Evolutionary conservation across 2,797 vertebrate genomes (phyloP).

Genomic region (Melanotaenia pygmaea): DNA sequence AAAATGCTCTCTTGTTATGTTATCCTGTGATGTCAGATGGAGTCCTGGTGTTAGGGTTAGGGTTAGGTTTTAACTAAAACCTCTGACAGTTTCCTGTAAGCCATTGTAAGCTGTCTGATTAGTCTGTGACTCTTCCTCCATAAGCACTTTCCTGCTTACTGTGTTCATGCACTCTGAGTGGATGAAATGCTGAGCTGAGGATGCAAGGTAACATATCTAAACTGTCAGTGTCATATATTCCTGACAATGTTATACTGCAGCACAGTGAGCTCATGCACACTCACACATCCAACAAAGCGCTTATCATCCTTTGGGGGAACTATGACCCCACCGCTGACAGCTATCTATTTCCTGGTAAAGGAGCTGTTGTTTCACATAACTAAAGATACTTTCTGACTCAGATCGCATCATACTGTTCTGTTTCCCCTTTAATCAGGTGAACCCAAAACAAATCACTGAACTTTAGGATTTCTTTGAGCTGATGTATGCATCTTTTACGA

Average conservation of each 20-base stretch:
- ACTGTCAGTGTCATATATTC: slow-evolving; percentile 34
- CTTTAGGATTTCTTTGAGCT: slow-evolving; percentile 25
- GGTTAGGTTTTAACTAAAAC: too few relatives aligned
- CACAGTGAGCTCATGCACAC: slow-evolving; percentile 18
- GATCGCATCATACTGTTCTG: slow-evolving; percentile 37
- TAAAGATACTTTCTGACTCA: slow-evolving; percentile 45
- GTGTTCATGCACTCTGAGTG: background rate
- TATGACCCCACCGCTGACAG: slow-evolving; percentile 29
- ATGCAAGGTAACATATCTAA: slow-evolving; percentile 42
- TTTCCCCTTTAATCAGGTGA: slow-evolving; percentile 33
- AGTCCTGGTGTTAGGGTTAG: background rate
- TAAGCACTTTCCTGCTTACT: slow-evolving; percentile 1
- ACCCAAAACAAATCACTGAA: slow-evolving; percentile 51
- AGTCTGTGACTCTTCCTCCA: too few relatives aligned
- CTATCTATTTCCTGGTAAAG: slow-evolving; percentile 31
- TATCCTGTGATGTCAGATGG: background rate
- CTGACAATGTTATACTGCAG: slow-evolving; percentile 36
- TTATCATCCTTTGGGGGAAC: slow-evolving; percentile 31
- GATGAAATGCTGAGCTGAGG: slow-evolving; percentile 26
- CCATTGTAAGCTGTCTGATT: background rate
- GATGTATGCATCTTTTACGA: slow-evolving; percentile 25
- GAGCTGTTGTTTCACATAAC: slow-evolving; percentile 37
- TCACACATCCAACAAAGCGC: slow-evolving; percentile 14
- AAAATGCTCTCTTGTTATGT: too few relatives aligned
- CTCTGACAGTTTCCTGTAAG: background rate